Percentiles rank a stretch among this genome's conserved stretches.
Conservation (phyloP, 2,888 invertebrate species). For the Bembecia ichneumoniformis region DNA sequence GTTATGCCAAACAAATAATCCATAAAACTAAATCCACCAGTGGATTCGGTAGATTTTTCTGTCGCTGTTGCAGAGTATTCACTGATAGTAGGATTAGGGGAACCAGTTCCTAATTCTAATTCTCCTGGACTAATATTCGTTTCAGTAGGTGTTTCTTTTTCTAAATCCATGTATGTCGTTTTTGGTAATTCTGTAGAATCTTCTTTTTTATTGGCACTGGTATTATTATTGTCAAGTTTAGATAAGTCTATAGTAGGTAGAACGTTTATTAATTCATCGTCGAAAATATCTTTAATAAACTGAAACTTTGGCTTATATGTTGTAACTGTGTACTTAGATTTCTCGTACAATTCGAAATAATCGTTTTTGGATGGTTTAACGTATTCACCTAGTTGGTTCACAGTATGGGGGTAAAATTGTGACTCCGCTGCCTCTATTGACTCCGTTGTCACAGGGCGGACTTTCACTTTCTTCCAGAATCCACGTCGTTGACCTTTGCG, state of each 20-base stretch:
- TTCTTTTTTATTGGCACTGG: conserved; percentile 12
- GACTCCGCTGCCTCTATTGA: conserved; percentile 85
- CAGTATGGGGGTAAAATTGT: conserved; percentile 76
- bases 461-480: conserved; percentile 81
- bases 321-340: conserved; percentile 36
- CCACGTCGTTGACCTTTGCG: conserved; percentile 72
- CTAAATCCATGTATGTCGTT: conserved; percentile 14
- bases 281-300: conserved; percentile 41
- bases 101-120: conserved; percentile 51
- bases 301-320: conserved; percentile 53
- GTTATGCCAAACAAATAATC: conserved; percentile 57
- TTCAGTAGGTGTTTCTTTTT: conserved; percentile 27
- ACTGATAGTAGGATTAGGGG: conserved; percentile 45
- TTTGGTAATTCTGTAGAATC: conserved; percentile 17
- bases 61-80: conserved; percentile 41
- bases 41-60: conserved; percentile 32
- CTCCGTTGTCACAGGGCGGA: conserved; percentile 71
- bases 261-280: conserved; percentile 29
- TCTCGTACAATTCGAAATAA: conserved; percentile 29
- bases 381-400: conserved; percentile 53
- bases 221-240: conserved; percentile 25
- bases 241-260: conserved; percentile 38
- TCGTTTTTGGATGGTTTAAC: conserved; percentile 31
- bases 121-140: conserved; percentile 35
- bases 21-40: conserved; percentile 48